A percentile compares a stretch with the other conserved stretches of the same genome.
Conservation (phyloP, 2,113 vertebrate genomes). For the Sapajus apella region DNA sequence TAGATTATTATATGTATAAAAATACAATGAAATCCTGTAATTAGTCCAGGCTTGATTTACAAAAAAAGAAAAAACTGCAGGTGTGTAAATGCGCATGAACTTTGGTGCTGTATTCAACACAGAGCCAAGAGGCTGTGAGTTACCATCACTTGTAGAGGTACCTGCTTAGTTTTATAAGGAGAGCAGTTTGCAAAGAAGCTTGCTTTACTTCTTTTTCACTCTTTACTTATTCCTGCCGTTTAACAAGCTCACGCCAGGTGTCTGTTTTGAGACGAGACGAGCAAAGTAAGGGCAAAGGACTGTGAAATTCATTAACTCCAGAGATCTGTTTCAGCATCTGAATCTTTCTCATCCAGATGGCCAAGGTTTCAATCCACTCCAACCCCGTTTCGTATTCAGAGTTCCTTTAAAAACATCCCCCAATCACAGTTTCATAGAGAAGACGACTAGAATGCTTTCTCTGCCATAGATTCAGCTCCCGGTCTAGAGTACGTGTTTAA, state of each 20-base stretch:
- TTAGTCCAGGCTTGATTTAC: slow-evolving; percentile 53
- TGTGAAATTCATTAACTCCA: slow-evolving; percentile 49
- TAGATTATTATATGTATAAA: slow-evolving; percentile 69
- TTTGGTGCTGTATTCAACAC: neutral
- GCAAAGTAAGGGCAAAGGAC: slow-evolving; percentile 38
- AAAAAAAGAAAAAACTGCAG: neutral
- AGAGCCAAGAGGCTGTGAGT: neutral
- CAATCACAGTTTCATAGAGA: neutral
- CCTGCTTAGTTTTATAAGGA: neutral
- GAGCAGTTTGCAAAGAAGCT: neutral
- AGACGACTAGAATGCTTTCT: neutral
- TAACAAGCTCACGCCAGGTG: neutral
- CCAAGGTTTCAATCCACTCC: neutral
- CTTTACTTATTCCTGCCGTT: neutral
- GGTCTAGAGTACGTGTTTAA: neutral
- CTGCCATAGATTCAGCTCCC: neutral
- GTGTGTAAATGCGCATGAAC: neutral
- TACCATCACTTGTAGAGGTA: fast-evolving
- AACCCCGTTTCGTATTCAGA: neutral
- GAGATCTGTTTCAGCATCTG: slow-evolving; percentile 16
- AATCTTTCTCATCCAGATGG: slow-evolving; percentile 24
- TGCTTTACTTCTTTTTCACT: neutral
- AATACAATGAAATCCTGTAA: slow-evolving; percentile 66
- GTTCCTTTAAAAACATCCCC: neutral
- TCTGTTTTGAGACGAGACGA: neutral